phyloP scores from a whole-genome alignment of 2,113 vertebrate genomes.

The Platanista minor region DNA sequence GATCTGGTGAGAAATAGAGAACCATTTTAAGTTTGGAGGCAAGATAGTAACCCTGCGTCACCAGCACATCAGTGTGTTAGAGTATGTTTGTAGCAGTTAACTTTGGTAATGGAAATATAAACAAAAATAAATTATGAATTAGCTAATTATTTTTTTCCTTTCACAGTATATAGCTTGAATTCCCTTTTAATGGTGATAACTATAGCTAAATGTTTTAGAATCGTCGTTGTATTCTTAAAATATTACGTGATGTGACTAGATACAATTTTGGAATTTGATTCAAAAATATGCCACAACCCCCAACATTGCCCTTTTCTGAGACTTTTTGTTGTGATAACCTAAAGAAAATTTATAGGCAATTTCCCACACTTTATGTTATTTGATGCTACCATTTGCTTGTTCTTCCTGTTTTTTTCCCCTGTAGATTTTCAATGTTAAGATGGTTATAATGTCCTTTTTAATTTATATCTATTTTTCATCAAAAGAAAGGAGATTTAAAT shows the following conservation, averaged over 20 bases:
- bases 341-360: not conserved
- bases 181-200: not conserved
- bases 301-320: not conserved
- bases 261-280: slow-evolving; percentile 28
- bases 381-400: not conserved
- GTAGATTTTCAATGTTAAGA: not conserved
- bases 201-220: slow-evolving; percentile 7
- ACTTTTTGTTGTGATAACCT: not conserved
- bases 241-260: not conserved
- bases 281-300: not conserved
- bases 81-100: slow-evolving; percentile 22
- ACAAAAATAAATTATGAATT: slow-evolving; percentile 13
- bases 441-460: slow-evolving; percentile 13
- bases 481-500: slow-evolving; percentile 30
- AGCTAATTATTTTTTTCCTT: slow-evolving; percentile 23
- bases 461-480: slow-evolving; percentile 7
- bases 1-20: not conserved
- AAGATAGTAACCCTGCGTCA: not conserved
- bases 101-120: not conserved
- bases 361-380: not conserved
- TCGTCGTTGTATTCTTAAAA: slow-evolving; percentile 25
- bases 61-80: not conserved
- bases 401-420: slow-evolving; percentile 13
- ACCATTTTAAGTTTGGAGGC: not conserved
- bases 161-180: not conserved